These are phyloP conservation scores for Larimichthys polyactis DNA, from an alignment of 2,113 vertebrate species.

Conservation along the genomic window DNA sequence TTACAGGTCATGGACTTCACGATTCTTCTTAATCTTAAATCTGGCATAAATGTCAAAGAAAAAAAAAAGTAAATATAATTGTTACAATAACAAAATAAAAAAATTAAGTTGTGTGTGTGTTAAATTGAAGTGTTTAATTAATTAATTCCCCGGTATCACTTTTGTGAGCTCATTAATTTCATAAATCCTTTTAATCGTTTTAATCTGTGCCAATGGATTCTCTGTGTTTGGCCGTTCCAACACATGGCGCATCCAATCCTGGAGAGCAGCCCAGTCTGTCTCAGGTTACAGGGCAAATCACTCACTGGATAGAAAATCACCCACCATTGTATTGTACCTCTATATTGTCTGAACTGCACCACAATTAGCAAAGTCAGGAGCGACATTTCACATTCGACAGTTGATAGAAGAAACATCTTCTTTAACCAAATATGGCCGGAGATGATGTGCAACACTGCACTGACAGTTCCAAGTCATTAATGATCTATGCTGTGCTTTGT, in stretches of 20 bases:
- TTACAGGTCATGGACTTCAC: background rate
- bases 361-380: background rate
- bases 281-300: constrained; percentile 6
- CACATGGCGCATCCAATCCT: background rate
- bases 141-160: background rate
- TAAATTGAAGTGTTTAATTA: background rate
- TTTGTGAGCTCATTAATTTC: background rate
- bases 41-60: background rate
- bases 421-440: constrained; percentile 8
- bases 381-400: constrained; percentile 1
- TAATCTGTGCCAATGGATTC: background rate
- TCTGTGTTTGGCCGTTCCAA: background rate
- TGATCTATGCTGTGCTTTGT: constrained; percentile 52
- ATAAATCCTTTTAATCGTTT: background rate
- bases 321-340: background rate
- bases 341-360: background rate
- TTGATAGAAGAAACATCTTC: constrained; percentile 5
- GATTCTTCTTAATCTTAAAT: background rate
- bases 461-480: constrained; percentile 43
- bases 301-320: background rate
- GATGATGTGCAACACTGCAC: constrained; percentile 12
- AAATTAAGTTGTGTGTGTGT: no score
- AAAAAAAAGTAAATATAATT: no score
- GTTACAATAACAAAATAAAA: no score
- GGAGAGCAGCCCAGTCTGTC: constrained; percentile 10